Base-by-base conservation (phyloP, 2,888 invertebrate species). In the Tryphoninae sp. region DNA sequence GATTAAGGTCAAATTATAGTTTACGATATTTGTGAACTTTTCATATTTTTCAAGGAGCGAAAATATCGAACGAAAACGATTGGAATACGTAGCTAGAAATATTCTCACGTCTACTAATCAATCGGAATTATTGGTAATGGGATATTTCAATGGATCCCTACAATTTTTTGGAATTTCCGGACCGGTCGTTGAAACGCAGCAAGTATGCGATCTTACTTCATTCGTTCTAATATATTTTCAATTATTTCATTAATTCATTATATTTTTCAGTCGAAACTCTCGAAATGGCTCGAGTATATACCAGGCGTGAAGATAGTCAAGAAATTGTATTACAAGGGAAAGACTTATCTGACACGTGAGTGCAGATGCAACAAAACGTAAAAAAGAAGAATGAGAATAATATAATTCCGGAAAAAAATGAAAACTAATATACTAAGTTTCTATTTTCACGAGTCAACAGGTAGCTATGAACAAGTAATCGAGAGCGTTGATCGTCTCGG, bases 111-210 rank as follows among this genome's bases (percentile, higher is more conserved):
- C 86, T 8, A 89, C 89, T 7, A 84, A 86, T 76, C 86, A 87
- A 33, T 84, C 84, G 23, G 89, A 90, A 84, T 76, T 90, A 42
- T 84, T 88, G 64, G 89, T 90, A 3, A 89, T 90, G 89, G 89
- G 88, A 13, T 84, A 88, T 76, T 87, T 87, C 51, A 89, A 89
- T 76, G 87, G 88, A 26, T 85, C 87, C 6, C 80, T 87, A 0
- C 86, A 86, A 73, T 88, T 89, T 80, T 89, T 88, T 51, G 89
- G 85, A 16, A 88, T 89, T 53, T 81, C 86, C 2, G 83, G 85
- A 9, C 84, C 86, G 0, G 19, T 33, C 6, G 53, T 71, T 22
- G 78, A 80, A 33, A 80, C 80, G 49, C 61, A 85, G 64, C 81
- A 84, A 64, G 87, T 84, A 77, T 22, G 71, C 55, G 11, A 42